Base-by-base conservation (phyloP, 2,888 invertebrate species). In the Conchocele bisecta region DNA sequence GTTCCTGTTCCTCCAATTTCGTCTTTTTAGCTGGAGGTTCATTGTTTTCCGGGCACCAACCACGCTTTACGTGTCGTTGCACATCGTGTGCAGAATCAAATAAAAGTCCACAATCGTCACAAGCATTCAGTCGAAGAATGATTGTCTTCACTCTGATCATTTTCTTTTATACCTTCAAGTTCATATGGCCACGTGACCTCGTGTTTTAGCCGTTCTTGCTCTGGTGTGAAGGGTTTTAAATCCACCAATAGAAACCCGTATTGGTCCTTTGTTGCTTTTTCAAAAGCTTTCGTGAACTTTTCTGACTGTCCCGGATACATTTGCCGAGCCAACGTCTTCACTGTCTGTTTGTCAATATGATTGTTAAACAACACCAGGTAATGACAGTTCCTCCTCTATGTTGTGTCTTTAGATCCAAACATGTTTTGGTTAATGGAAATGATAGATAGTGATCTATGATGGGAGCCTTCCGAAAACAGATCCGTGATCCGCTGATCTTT, bases 371-470 rank as follows among this genome's bases (percentile, higher is more conserved):
- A 2, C 20, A 64, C 39, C 28, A 70, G 13, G 31, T 69, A 69
- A n/a, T 69, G 69, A 41, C 69, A 63, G 31, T 69, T 69, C 35
- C n/a, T n/a, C n/a, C n/a, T n/a, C 61, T 61, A 51, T 22, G 61
- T 61, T 3, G 61, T 37, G 31, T 61, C 50, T 22, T 61, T 61
- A 13, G 24, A 51, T 9, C 1, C 37, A 37, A 6, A 61, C 15
- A 61, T 15, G n/a, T 51, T 51, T 20, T 61, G 61, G 41, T 51
- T 51, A 20, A 61, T 41, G 13, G 51, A 51, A 41, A 61, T 51
- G 4, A 59, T n/a, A 20, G 51, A 53, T 5, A 61, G 22, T 5
- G 37, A 39, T 28, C 61, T 37, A 28, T 61, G 39, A 29, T 61
- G 61, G 28, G 37, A 39, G 7, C 61, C 41, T 33, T 61, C 61